Percentiles rank a stretch among this genome's conserved stretches.
These are phyloP conservation scores for Moxostoma hubbsi DNA, from an alignment of 2,797 vertebrate species.

Conservation along the genomic window DNA sequence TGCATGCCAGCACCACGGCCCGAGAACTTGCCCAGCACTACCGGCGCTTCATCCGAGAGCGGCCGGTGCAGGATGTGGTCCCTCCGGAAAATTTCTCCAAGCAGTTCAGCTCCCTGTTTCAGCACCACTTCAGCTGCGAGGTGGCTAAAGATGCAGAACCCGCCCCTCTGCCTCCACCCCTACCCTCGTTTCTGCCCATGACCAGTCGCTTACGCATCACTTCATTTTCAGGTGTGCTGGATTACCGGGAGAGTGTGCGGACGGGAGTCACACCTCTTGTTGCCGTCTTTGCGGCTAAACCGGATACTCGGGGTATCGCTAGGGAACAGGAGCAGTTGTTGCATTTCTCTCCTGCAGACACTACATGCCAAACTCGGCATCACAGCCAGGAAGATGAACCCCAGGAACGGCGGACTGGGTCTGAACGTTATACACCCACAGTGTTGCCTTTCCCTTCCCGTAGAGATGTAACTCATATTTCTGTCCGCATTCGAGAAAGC, in stretches of 20 bases:
- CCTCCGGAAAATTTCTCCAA: conserved; percentile 90
- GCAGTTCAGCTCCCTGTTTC: conserved; percentile 92
- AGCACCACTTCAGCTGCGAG: conserved; percentile 92
- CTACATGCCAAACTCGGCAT: conserved; percentile 49
- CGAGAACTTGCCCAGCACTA: conserved; percentile 92
- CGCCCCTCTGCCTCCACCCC: conserved; percentile 50
- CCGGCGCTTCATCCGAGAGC: conserved; percentile 86
- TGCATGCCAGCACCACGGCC: conserved; percentile 90
- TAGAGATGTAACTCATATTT: conserved; percentile 78
- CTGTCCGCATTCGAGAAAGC: conserved; percentile 83
- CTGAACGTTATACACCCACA: conserved; percentile 56
- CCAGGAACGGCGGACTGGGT: conserved; percentile 57
- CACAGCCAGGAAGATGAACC: conserved; percentile 83
- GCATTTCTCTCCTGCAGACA: conserved; percentile 64
- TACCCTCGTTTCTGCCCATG: conserved; percentile 55
- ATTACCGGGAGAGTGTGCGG: conserved; percentile 89
- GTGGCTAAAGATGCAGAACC: conserved; percentile 79
- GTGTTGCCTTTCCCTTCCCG: conserved; percentile 55
- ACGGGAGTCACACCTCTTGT: conserved; percentile 67
- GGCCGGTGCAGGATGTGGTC: conserved; percentile 85
- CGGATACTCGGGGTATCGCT: conserved; percentile 66
- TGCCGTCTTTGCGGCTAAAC: conserved; percentile 64
- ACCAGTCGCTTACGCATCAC: conserved; percentile 75
- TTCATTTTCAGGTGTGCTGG: conserved; percentile 79
- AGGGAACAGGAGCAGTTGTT: conserved; percentile 74